Evolutionary conservation across 2,888 invertebrate genomes (phyloP).

Genomic region (Cheilosia urbana): DNA sequence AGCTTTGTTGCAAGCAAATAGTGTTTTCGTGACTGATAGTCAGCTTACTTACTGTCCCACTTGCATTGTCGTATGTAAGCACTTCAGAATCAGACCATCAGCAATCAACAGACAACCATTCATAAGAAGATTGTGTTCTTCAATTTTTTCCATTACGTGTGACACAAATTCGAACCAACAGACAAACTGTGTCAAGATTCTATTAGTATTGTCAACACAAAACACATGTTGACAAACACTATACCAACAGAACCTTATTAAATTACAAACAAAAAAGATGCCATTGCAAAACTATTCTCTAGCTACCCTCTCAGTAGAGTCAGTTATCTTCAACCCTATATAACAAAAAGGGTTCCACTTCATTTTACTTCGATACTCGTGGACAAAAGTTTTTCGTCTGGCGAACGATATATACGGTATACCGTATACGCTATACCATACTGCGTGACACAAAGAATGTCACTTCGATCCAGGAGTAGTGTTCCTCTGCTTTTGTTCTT

Average conservation of each 20-base stretch:
- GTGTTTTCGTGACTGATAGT: no score
- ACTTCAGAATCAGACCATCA: not conserved
- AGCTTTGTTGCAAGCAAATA: no score
- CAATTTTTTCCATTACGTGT: constrained; percentile 37
- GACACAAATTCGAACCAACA: not conserved
- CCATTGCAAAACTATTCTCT: no score
- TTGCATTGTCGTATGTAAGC: not conserved
- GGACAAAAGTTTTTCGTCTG: constrained; percentile 26
- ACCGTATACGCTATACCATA: no score
- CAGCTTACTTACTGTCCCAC: not conserved
- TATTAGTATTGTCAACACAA: constrained; percentile 35
- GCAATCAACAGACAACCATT: constrained; percentile 1
- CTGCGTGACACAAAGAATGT: constrained; percentile 52
- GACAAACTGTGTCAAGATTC: constrained; percentile 36
- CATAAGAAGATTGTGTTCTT: constrained; percentile 52
- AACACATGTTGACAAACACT: not conserved
- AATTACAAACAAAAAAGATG: not conserved
- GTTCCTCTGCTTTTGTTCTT: constrained; percentile 11
- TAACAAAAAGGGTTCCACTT: constrained; percentile 34
- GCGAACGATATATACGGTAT: not conserved
- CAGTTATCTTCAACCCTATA: constrained; percentile 5
- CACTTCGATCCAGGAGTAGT: constrained; percentile 4
- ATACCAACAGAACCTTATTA: not conserved
- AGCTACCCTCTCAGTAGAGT: constrained; percentile 3
- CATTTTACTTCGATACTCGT: constrained; percentile 26